These are phyloP conservation scores for Brachirus orientalis DNA, from an alignment of 2,113 vertebrate species.

Conservation along the genomic window DNA sequence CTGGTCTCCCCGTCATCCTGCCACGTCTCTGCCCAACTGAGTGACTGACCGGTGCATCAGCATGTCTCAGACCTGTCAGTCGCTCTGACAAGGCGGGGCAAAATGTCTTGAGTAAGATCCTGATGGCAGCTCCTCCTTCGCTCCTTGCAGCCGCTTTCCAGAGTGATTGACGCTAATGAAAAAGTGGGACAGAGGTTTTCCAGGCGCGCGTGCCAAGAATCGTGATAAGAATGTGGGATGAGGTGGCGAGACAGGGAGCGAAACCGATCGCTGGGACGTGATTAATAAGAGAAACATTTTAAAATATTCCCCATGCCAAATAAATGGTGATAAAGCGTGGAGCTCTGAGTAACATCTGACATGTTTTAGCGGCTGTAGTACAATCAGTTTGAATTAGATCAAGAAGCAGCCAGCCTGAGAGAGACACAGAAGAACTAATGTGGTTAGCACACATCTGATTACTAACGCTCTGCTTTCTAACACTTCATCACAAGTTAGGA, in stretches of 20 bases:
- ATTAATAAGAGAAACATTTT: conserved; percentile 77
- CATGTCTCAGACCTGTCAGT: conserved; percentile 74
- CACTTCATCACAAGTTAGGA: conserved; percentile 69
- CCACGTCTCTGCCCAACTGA: conserved; percentile 62
- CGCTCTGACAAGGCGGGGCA: conserved; percentile 79
- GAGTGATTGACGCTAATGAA: conserved; percentile 85
- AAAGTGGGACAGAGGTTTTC: conserved; percentile 75
- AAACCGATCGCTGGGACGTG: conserved; percentile 71
- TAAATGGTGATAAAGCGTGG: conserved; percentile 74
- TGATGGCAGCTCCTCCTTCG: conserved; percentile 41
- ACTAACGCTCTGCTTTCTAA: conserved; percentile 49
- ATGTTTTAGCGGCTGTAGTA: conserved; percentile 68
- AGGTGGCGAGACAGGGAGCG: conserved; percentile 63
- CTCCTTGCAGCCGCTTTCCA: conserved; percentile 47
- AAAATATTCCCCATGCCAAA: conserved; percentile 73
- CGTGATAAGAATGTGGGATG: conserved; percentile 64
- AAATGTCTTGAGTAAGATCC: conserved; percentile 76
- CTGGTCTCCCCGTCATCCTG: conserved; percentile 49
- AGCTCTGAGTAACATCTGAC: conserved; percentile 73
- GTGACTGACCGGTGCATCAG: conserved; percentile 65
- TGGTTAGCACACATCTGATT: conserved; percentile 72
- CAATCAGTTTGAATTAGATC: conserved; percentile 77
- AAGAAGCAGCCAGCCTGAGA: conserved; percentile 57
- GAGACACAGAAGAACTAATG: conserved; percentile 73
- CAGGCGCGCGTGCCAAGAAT: conserved; percentile 66